Conservation (phyloP, 2,113 vertebrate species). For the Patagioenas fasciata region DNA sequence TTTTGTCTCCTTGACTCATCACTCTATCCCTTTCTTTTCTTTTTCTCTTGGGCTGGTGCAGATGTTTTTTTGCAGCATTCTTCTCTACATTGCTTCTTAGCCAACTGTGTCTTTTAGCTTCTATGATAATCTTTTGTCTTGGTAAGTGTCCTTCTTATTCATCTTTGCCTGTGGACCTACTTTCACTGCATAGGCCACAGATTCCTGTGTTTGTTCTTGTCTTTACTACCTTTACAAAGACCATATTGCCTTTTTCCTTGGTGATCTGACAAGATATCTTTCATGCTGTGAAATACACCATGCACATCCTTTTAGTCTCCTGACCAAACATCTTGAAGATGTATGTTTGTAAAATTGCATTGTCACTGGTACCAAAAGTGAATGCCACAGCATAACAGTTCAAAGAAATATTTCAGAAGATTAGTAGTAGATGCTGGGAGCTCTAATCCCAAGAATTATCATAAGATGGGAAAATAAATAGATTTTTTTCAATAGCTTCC, state of each 20-base stretch:
- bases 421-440: background rate
- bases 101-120: background rate
- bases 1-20: background rate
- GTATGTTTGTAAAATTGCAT: background rate
- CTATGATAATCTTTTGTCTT: background rate
- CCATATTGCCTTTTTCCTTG: background rate
- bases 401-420: background rate
- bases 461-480: slow-evolving; percentile 6
- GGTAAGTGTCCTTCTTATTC: background rate
- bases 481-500: background rate
- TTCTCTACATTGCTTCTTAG: background rate
- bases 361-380: background rate
- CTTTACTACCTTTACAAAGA: background rate
- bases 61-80: background rate
- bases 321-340: background rate
- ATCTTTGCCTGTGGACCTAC: background rate
- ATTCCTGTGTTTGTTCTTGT: background rate
- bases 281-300: background rate
- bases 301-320: background rate
- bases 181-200: background rate
- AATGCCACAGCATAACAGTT: background rate
- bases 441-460: slow-evolving; percentile 1
- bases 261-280: background rate
- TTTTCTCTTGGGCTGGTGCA: background rate
- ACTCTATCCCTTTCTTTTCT: background rate